A percentile compares a stretch with the other conserved stretches of the same genome.
phyloP scores from a whole-genome alignment of 2,888 invertebrate species.

The Lithodes maja region DNA sequence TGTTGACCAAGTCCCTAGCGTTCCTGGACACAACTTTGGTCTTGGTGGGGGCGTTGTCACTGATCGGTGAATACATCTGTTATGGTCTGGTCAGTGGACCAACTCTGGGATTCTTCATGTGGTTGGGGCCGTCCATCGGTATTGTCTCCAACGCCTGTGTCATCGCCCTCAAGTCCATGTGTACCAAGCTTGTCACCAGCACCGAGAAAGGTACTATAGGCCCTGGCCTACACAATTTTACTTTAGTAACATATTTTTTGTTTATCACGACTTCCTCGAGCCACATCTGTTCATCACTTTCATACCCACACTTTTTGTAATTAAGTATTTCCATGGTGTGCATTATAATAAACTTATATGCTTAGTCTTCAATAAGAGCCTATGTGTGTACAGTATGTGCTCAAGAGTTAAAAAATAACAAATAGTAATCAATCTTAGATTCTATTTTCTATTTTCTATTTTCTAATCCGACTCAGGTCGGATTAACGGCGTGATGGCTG shows the following conservation, averaged over 20 bases:
- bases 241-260: too few species aligned
- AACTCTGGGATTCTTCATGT: conserved; percentile 26
- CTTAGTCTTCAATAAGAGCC: too few species aligned
- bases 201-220: conserved; percentile 45
- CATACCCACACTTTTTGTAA: too few species aligned
- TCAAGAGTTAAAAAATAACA: too few species aligned
- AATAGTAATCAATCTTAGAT: too few species aligned
- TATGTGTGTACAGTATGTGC: too few species aligned
- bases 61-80: conserved; percentile 34
- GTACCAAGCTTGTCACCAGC: conserved; percentile 50
- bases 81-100: not conserved
- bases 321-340: too few species aligned
- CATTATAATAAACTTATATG: too few species aligned
- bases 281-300: too few species aligned
- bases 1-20: not conserved
- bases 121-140: conserved; percentile 43
- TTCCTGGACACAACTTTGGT: conserved; percentile 43
- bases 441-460: too few species aligned
- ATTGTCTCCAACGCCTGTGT: conserved; percentile 44
- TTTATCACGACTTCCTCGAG: too few species aligned
- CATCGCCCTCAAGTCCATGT: conserved; percentile 52
- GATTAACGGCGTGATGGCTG: conserved; percentile 52
- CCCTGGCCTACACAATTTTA: conserved; percentile 21
- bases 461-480: conserved; percentile 61
- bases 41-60: conserved; percentile 23